A percentile compares a stretch with the other conserved stretches of the same genome.
Conservation (phyloP, 2,888 invertebrate genomes). For the Xestoiulus laeticollis region DNA sequence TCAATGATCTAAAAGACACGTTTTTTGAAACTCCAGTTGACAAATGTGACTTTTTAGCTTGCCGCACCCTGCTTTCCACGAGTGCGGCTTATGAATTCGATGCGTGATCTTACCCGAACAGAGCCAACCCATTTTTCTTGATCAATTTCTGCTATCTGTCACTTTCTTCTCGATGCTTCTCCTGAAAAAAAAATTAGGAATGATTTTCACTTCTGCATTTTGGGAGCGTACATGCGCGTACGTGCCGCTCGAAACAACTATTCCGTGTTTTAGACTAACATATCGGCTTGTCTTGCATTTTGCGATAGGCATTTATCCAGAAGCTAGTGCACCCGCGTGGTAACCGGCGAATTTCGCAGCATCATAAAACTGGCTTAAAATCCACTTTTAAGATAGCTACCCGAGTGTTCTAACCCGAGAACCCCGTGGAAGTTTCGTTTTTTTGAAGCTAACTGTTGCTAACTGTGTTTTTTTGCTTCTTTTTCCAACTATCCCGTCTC, state of each 20-base stretch:
- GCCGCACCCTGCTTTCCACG: neutral
- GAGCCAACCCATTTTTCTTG: neutral
- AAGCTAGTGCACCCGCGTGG: neutral
- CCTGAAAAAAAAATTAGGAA: neutral
- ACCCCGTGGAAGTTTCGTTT: neutral
- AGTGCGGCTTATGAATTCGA: neutral
- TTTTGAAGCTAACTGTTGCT: constrained; percentile 41
- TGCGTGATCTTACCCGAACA: neutral
- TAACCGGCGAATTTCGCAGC: neutral
- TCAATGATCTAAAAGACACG: too few species aligned
- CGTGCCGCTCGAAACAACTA: neutral
- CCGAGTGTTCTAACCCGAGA: neutral
- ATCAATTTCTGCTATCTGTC: neutral
- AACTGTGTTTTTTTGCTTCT: constrained; percentile 48
- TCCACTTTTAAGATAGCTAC: neutral
- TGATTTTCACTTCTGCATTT: neutral
- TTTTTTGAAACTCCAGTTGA: too few species aligned
- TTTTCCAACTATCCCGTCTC: constrained; percentile 49
- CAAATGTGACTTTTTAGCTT: neutral
- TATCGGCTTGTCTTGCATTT: neutral
- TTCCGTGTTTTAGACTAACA: neutral
- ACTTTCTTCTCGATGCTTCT: neutral
- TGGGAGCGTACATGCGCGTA: neutral
- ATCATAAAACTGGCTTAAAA: neutral
- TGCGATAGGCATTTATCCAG: neutral